Percentiles rank a stretch among this genome's conserved stretches.
Conservation (phyloP, 2,797 vertebrate genomes). For the Tympanoctomys barrerae region DNA sequence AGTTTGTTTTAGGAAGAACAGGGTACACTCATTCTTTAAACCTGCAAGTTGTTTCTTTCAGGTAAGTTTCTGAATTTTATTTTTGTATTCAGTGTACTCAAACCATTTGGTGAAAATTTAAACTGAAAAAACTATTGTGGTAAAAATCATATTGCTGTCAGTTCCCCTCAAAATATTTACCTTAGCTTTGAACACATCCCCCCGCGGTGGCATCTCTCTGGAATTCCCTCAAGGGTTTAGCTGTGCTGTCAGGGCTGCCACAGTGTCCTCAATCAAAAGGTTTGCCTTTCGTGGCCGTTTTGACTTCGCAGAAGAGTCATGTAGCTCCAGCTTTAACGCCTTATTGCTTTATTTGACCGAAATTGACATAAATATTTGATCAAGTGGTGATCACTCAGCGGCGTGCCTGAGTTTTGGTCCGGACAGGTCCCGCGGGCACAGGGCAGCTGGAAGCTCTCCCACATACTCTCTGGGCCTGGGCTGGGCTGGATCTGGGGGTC, state of each 20-base stretch:
- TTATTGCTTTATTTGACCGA: not conserved
- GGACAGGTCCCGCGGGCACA: too few relatives aligned
- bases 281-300: not conserved
- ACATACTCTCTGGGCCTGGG: too few relatives aligned
- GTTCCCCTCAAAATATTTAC: not conserved
- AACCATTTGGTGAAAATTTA: not conserved
- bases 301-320: not conserved
- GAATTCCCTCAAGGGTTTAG: not conserved
- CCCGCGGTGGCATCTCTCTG: not conserved
- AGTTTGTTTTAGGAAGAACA: not conserved
- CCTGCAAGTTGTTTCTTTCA: not conserved
- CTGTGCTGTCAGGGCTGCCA: not conserved
- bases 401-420: too few relatives aligned
- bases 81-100: not conserved
- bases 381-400: not conserved
- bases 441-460: too few relatives aligned
- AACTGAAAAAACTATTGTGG: not conserved
- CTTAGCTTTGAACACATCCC: not conserved
- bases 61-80: conserved; percentile 1
- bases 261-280: not conserved
- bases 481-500: too few relatives aligned
- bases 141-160: not conserved
- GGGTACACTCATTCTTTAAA: not conserved
- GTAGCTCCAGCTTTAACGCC: not conserved
- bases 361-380: not conserved